phyloP scores from a whole-genome alignment of 2,113 vertebrate species.

The Apteryx mantelli region DNA sequence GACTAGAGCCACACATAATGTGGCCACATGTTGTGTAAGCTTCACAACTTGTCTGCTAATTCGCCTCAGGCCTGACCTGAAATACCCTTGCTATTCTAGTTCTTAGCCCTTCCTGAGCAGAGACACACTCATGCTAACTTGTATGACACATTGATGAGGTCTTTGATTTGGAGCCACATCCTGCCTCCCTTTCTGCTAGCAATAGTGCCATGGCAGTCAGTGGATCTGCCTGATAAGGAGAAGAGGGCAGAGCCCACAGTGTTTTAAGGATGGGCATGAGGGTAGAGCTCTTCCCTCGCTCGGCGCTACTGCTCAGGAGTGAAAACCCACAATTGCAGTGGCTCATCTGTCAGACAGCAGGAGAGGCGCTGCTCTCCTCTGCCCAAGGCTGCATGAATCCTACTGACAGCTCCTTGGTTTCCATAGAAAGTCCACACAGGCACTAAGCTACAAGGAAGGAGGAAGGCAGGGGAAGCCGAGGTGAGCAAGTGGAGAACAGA shows the following conservation, averaged over 20 bases:
- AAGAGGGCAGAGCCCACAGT: neutral
- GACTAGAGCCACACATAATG: conserved; percentile 65
- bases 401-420: neutral
- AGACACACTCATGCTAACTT: neutral
- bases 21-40: conserved; percentile 71
- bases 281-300: neutral
- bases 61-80: conserved; percentile 69
- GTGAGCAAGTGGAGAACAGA: neutral
- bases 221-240: neutral
- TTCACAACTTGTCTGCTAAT: conserved; percentile 70
- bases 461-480: neutral
- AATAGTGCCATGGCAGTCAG: neutral
- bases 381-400: neutral
- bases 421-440: neutral
- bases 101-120: neutral
- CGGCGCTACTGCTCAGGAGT: neutral
- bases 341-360: neutral
- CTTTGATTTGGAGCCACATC: neutral
- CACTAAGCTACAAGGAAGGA: neutral
- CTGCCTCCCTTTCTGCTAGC: neutral
- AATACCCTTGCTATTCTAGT: conserved; percentile 59
- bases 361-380: neutral
- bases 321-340: rapidly evolving
- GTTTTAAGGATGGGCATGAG: neutral
- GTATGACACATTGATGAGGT: neutral